phyloP scores from a whole-genome alignment of 2,797 vertebrate species.

The Amblyopsis hoosieri region DNA sequence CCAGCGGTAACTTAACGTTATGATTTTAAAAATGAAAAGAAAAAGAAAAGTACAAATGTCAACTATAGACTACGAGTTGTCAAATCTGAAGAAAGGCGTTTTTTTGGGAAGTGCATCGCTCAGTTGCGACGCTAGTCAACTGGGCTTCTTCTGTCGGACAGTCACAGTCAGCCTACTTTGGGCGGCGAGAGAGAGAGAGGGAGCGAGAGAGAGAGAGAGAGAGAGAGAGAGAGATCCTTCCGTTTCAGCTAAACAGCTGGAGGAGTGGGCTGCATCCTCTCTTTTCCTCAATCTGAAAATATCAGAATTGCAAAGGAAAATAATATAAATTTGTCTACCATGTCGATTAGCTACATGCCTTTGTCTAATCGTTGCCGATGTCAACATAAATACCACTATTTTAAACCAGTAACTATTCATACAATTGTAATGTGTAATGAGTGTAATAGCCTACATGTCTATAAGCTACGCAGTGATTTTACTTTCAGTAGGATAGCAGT shows the following conservation, averaged over 20 bases:
- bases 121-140: slow-evolving; percentile 75
- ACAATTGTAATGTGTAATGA: no score
- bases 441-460: neutral
- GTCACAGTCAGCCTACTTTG: slow-evolving; percentile 14
- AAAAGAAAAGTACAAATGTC: neutral
- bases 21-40: neutral
- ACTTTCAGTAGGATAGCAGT: no score
- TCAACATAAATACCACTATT: no score
- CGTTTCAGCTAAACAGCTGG: neutral
- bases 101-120: slow-evolving; percentile 60
- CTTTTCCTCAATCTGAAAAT: neutral
- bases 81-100: slow-evolving; percentile 13
- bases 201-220: neutral
- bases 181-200: neutral
- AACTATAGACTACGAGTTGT: slow-evolving; percentile 7
- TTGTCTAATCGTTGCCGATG: no score
- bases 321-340: no score
- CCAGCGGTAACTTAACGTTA: slow-evolving; percentile 17
- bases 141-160: slow-evolving; percentile 40
- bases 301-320: neutral
- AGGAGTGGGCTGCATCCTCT: neutral
- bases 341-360: no score
- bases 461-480: neutral
- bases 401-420: no score
- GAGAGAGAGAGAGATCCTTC: neutral